Evolutionary conservation across 2,888 invertebrate species (phyloP).

Genomic region (Acleris holmiana): DNA sequence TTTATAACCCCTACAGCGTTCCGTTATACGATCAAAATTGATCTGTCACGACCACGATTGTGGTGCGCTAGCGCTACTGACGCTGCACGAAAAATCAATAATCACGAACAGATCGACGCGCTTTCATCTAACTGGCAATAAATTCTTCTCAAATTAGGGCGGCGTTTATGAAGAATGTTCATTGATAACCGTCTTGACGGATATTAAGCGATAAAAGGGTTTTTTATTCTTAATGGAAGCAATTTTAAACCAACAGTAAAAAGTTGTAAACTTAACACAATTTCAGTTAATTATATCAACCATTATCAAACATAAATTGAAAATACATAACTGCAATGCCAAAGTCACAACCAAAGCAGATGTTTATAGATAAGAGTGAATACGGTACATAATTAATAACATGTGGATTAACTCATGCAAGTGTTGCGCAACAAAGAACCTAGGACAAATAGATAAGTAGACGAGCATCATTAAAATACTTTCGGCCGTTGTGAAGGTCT

Average conservation of each 20-base stretch:
- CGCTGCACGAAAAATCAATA: constrained; percentile 56
- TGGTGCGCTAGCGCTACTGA: constrained; percentile 45
- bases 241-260: not conserved
- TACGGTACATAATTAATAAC: constrained; percentile 20
- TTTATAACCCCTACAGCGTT: constrained; percentile 38
- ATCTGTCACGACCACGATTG: constrained; percentile 61
- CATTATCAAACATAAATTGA: too few relatives aligned
- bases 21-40: constrained; percentile 55
- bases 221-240: not conserved
- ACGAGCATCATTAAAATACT: constrained; percentile 30
- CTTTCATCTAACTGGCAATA: constrained; percentile 35
- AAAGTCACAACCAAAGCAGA: not conserved
- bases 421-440: constrained; percentile 23
- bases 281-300: too few relatives aligned
- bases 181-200: constrained; percentile 10
- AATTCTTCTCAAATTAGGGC: constrained; percentile 33
- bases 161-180: constrained; percentile 13
- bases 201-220: constrained; percentile 9
- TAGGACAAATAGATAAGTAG: constrained; percentile 29
- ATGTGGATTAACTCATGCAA: constrained; percentile 20
- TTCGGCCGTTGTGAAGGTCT: constrained; percentile 10
- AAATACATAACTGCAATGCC: not conserved
- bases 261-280: not conserved
- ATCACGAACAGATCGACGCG: constrained; percentile 52
- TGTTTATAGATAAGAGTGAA: constrained; percentile 10